Evolutionary conservation across 2,797 vertebrate genomes (phyloP), one percentile per base, ranked within the genome.

Genomic region (Natrix natrix): DNA sequence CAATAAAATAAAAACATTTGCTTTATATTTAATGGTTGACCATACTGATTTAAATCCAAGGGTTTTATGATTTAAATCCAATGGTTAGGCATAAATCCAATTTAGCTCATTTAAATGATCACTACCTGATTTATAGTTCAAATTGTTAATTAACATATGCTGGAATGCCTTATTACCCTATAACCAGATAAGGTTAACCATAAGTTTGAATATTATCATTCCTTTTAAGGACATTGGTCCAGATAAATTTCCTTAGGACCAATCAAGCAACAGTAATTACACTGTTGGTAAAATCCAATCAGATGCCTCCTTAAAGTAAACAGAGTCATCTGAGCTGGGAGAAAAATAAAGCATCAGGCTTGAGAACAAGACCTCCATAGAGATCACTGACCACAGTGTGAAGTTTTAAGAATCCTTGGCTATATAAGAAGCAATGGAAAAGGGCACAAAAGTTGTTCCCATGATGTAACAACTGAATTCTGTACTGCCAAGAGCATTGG

Each of bases 391-490:
- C 60, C 87, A 90, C 92, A 91, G 87, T 94, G 87, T 59, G 78
- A 94, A 94, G 93, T 60, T 91, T 89, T 69, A 96, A 55, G 95
- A 95, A 96, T 95, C 91, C 57, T 89, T 95, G 94, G 3, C 88
- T 83, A 48, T 90, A 78, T 0, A 0, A 95, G 95, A 43, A 26
- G 63, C 24, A 94, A n/a, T 54, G 88, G 94, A 95, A 96, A 94
- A 95, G 32, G 88, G 60, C 69, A 95, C 92, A 52, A 92, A 61
- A 94, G 28, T 1, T 89, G 95, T 96, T 96, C 90, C 93, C 92
- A 87, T 90, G 94, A 95, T 86, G 91, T 52, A 94, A 95, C 87
- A 48, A 12, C 91, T 94, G 56, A 95, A 94, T 93, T 94, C 92
- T 86, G 89, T 59, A 59, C 56, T 96, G 94, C 91, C 92, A 96